A percentile compares a stretch with the other conserved stretches of the same genome.
phyloP scores from a whole-genome alignment of 2,113 vertebrate genomes.

The Trichechus manatus region DNA sequence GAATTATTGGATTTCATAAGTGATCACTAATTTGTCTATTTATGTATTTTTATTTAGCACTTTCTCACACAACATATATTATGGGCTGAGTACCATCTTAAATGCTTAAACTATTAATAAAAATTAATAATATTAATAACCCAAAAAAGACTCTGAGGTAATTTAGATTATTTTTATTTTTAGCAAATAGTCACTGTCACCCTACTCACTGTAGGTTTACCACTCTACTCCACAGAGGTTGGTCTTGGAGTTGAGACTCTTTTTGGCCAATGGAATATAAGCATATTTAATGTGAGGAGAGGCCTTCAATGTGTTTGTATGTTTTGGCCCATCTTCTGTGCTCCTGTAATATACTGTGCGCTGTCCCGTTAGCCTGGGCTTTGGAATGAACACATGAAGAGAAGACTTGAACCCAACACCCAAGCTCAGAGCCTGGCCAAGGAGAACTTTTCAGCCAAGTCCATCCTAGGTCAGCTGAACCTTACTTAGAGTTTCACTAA shows the following conservation, averaged over 20 bases:
- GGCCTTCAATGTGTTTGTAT: not conserved
- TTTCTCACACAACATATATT: not conserved
- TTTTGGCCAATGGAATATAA: not conserved
- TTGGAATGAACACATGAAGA: not conserved
- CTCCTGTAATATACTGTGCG: accelerated
- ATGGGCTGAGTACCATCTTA: not conserved
- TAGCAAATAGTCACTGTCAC: not conserved
- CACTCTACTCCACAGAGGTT: not conserved
- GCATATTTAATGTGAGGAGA: not conserved
- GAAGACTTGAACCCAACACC: not conserved
- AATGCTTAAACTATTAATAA: not conserved
- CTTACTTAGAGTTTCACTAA: not conserved
- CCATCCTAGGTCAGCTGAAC: not conserved
- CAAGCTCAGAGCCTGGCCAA: not conserved
- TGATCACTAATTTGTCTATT: not conserved
- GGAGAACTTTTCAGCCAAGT: not conserved
- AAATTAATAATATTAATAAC: not conserved
- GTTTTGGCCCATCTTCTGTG: not conserved
- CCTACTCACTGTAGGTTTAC: not conserved
- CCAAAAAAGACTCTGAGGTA: not conserved
- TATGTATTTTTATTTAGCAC: constrained; percentile 12
- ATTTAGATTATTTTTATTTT: not conserved
- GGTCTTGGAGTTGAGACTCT: not conserved
- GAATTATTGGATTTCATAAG: not conserved
- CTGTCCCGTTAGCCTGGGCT: not conserved